Evolutionary conservation across 2,113 vertebrate genomes (phyloP).

Genomic region (Cervus canadensis): DNA sequence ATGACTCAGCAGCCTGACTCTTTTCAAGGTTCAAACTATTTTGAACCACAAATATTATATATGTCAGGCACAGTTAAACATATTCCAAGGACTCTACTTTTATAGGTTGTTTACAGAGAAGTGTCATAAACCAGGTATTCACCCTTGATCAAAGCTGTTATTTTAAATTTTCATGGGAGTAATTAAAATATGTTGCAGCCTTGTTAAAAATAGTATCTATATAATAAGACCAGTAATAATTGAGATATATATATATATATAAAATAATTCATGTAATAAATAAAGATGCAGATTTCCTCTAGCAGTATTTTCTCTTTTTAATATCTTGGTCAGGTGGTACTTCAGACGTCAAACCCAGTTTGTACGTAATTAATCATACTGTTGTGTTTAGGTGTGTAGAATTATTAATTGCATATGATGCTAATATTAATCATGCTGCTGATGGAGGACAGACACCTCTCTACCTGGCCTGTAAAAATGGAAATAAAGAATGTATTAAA

Average conservation of each 20-base stretch:
- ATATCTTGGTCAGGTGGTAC: neutral
- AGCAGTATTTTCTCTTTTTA: neutral
- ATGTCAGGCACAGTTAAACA: neutral
- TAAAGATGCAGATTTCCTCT: neutral
- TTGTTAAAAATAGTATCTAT: neutral
- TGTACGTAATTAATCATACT: neutral
- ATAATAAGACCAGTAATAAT: neutral
- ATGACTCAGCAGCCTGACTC: slow-evolving; percentile 52
- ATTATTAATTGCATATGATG: slow-evolving; percentile 86
- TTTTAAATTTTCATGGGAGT: neutral
- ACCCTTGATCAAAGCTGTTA: neutral
- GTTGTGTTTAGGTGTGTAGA: slow-evolving; percentile 88
- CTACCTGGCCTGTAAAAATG: slow-evolving; percentile 90
- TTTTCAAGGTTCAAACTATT: slow-evolving; percentile 22
- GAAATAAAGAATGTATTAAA: slow-evolving; percentile 85
- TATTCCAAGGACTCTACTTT: neutral
- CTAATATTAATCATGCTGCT: slow-evolving; percentile 86
- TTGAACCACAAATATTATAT: slow-evolving; percentile 17
- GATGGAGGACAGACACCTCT: slow-evolving; percentile 89
- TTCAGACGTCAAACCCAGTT: neutral
- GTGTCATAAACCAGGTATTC: neutral
- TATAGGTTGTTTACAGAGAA: neutral
- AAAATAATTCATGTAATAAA: neutral
- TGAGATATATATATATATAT: neutral
- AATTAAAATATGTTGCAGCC: neutral